Evolutionary conservation across 2,113 vertebrate species (phyloP), one percentile per base, ranked within the genome.

Genomic region (Pelmatolapia mariae): DNA sequence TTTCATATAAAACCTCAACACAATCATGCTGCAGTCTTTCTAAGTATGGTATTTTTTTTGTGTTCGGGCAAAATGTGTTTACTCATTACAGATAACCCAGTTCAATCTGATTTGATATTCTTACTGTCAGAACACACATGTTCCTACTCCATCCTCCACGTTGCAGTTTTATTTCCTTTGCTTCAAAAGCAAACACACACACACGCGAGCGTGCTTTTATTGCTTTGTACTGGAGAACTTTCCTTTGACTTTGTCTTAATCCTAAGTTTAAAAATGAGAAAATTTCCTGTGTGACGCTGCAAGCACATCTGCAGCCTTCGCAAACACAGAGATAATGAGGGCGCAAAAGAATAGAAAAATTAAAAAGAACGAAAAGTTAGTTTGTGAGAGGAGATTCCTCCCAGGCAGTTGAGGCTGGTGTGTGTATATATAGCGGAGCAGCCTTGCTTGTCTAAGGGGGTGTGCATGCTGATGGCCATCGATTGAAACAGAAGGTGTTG

Each of bases 401-500:
- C 85, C 82, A 81, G 92, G 93, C 93, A 83, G 76, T 80, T 4
- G 18, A 59, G 83, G 81, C 89, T 89, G 86, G 66, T 91, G 76
- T 24, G 50, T 89, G 79, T 92, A 91, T 89, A 87, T 93, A 87
- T 87, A 92, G 87, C 83, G 57, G 87, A 89, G 89, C 91, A 89
- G 89, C 38, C 73, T 53, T 4, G 90, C 80, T 91, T 84, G 92
- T 86, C 89, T 81, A 86, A 88, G 88, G 29, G 87, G 61, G 86
- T 80, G 89, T 85, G 89, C 91, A 91, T 88, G 93, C 94, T 94
- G 91, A 94, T 90, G 93, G 94, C 94, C 96, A 94, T 92, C 84
- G 91, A 95, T 93, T 76, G 89, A 97, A 94, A 96, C 96, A 97
- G 96, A 96, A 96, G 96, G 95, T 96, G 93, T 95, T 91, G 96